phyloP scores from a whole-genome alignment of 2,888 invertebrate species.

The Dichetophora obliterata region DNA sequence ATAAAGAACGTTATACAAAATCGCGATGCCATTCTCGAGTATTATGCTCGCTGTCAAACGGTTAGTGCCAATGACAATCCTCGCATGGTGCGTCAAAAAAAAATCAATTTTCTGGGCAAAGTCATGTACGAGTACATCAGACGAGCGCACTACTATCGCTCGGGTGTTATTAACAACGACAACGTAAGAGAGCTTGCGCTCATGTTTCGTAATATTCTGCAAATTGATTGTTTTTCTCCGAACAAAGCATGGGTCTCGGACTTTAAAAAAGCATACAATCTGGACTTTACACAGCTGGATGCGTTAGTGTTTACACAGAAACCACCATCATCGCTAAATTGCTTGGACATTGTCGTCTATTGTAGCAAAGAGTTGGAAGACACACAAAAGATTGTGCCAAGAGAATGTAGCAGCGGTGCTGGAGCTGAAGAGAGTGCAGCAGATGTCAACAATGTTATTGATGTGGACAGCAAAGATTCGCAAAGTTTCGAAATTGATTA shows the following conservation, averaged over 20 bases:
- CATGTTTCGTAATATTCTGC: slow-evolving; percentile 49
- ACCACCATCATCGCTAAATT: slow-evolving; percentile 48
- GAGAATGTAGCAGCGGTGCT: not conserved
- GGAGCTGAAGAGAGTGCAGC: not conserved
- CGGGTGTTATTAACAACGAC: slow-evolving; percentile 45
- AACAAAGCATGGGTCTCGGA: slow-evolving; percentile 53
- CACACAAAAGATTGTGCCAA: slow-evolving; percentile 18
- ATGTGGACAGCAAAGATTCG: not conserved
- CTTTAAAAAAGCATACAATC: slow-evolving; percentile 52
- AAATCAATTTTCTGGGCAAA: slow-evolving; percentile 54
- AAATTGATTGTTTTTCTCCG: slow-evolving; percentile 52
- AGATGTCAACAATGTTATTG: not conserved
- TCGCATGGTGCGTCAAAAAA: slow-evolving; percentile 51
- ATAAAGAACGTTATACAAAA: slow-evolving; percentile 54
- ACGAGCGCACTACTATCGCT: slow-evolving; percentile 48
- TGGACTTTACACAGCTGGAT: slow-evolving; percentile 47
- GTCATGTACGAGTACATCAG: slow-evolving; percentile 53
- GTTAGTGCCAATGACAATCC: slow-evolving; percentile 48
- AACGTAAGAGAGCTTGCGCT: slow-evolving; percentile 49
- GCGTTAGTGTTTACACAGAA: slow-evolving; percentile 45
- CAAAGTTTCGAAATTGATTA: not conserved
- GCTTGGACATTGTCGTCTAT: slow-evolving; percentile 49
- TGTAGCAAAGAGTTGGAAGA: slow-evolving; percentile 50
- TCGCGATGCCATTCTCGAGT: slow-evolving; percentile 51
- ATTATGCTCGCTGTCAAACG: slow-evolving; percentile 53